Percentiles rank a stretch among this genome's conserved stretches.
These are phyloP conservation scores for Pygoscelis antarcticus DNA, from an alignment of 2,113 vertebrate species.

Conservation along the genomic window DNA sequence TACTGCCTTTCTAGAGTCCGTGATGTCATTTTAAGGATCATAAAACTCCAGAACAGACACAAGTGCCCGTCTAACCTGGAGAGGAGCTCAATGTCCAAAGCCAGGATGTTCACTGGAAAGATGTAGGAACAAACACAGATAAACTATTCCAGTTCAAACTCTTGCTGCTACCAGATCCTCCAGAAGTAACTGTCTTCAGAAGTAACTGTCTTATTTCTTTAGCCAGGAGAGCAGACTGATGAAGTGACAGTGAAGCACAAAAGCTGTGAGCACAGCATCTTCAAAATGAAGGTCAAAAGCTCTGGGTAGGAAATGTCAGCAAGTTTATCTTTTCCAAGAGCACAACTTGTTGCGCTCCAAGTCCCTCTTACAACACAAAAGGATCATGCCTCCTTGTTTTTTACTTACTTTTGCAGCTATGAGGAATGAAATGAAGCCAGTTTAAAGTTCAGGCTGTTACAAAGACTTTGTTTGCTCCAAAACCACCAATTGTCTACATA, in stretches of 20 bases:
- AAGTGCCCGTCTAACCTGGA: not conserved
- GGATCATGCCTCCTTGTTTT: not conserved
- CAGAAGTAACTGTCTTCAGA: not conserved
- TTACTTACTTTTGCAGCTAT: not conserved
- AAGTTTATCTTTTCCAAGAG: not conserved
- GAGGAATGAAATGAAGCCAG: not conserved
- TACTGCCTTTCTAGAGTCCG: not conserved
- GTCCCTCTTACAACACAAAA: not conserved
- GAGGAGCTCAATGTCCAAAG: not conserved
- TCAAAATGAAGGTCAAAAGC: not conserved
- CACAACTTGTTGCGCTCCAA: not conserved
- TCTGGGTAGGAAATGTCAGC: not conserved
- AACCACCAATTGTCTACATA: not conserved
- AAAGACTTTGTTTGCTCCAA: not conserved
- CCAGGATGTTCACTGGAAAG: not conserved
- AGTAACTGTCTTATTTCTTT: not conserved
- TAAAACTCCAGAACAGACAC: not conserved
- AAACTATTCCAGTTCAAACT: not conserved
- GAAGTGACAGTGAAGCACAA: not conserved
- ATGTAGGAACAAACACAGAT: not conserved
- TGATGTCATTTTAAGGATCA: not conserved
- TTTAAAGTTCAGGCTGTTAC: not conserved
- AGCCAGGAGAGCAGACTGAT: not conserved
- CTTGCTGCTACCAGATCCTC: not conserved
- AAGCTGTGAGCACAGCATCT: not conserved